Conservation (phyloP, 2,797 vertebrate species). For the Poeciliopsis presidionis region DNA sequence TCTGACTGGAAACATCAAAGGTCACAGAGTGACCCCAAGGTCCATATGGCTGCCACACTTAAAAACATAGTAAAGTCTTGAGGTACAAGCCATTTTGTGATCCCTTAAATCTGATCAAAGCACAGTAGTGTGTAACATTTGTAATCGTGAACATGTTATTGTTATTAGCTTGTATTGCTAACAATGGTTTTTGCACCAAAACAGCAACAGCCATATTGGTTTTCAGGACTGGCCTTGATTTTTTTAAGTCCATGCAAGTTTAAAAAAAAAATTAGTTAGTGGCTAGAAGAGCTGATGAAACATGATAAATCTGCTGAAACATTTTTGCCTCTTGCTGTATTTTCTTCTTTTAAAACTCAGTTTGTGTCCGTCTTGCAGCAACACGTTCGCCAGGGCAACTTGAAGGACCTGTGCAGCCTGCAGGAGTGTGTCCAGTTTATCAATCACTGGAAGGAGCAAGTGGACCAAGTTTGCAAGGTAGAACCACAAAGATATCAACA, state of each 20-base stretch:
- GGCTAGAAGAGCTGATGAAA: not conserved
- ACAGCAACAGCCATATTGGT: not conserved
- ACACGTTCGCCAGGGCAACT: constrained; percentile 59
- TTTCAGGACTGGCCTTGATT: not conserved
- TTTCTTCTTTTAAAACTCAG: not conserved
- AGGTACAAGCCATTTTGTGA: not conserved
- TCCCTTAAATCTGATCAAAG: not conserved
- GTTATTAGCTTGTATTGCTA: too few relatives aligned
- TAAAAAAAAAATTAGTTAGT: not conserved
- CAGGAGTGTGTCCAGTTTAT: constrained; percentile 83
- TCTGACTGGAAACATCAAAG: not conserved
- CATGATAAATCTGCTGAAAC: not conserved
- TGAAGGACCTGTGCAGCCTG: constrained; percentile 78
- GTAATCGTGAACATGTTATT: too few relatives aligned
- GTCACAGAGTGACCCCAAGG: not conserved
- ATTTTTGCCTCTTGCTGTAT: not conserved
- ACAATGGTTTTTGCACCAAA: not conserved
- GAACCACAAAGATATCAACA: not conserved
- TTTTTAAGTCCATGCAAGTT: not conserved
- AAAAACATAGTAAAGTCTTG: not conserved
- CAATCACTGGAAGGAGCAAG: constrained; percentile 80
- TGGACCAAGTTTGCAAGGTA: constrained; percentile 82
- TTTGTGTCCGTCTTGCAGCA: constrained; percentile 41
- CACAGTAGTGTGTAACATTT: not conserved
- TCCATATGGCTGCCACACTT: not conserved